Evolutionary conservation across 2,113 vertebrate genomes (phyloP).

Genomic region (Bubo bubo): DNA sequence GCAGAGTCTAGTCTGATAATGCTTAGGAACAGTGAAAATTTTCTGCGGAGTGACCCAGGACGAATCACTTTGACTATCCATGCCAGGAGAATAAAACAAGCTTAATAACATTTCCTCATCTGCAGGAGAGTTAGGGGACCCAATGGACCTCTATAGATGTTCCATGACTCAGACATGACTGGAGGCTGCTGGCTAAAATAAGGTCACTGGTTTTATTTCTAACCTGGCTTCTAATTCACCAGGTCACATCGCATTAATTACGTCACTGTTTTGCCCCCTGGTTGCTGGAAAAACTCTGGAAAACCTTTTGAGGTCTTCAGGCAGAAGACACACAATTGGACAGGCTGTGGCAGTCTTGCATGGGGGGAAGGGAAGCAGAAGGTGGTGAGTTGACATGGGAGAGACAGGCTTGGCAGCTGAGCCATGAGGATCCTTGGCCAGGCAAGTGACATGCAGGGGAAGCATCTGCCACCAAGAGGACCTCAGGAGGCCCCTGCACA

Average conservation of each 20-base stretch:
- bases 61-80: not conserved
- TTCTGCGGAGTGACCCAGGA: not conserved
- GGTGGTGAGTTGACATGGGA: not conserved
- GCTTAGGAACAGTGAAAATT: not conserved
- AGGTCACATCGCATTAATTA: not conserved
- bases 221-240: not conserved
- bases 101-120: not conserved
- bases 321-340: not conserved
- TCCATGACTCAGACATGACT: not conserved
- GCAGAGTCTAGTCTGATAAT: not conserved
- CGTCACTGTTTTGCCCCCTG: not conserved
- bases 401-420: accelerated
- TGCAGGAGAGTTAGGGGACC: not conserved
- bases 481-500: accelerated
- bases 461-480: not conserved
- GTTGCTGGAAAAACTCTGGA: not conserved
- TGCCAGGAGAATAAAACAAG: not conserved
- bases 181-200: not conserved
- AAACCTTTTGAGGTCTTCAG: not conserved
- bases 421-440: not conserved
- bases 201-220: not conserved
- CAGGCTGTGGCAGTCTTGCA: not conserved
- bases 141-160: not conserved
- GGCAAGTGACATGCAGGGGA: not conserved
- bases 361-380: not conserved